Percentiles rank a stretch among this genome's conserved stretches.
phyloP scores from a whole-genome alignment of 2,797 vertebrate genomes.

The Linurgus olivaceus region DNA sequence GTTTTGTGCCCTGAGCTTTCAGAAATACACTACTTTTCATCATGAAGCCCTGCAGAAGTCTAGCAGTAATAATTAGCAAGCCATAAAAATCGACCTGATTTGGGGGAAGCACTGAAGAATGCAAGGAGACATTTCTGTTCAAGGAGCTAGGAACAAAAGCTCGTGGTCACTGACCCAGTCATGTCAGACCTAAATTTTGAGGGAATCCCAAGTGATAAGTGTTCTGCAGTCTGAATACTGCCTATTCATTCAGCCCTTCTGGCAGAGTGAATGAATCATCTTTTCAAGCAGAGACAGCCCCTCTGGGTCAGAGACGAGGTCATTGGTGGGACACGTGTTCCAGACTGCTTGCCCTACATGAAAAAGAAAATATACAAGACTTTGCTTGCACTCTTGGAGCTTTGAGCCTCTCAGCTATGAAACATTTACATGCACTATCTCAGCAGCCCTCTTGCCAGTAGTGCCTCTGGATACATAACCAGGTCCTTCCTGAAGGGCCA shows the following conservation, averaged over 20 bases:
- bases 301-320: conserved; percentile 47
- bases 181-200: conserved; percentile 61
- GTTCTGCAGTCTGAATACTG: conserved; percentile 31
- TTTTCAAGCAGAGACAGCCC: conserved; percentile 49
- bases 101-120: conserved; percentile 45
- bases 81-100: conserved; percentile 68
- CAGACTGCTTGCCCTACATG: conserved; percentile 21
- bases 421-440: background rate
- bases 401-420: conserved; percentile 4
- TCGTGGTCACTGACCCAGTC: conserved; percentile 59
- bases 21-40: conserved; percentile 1
- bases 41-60: conserved; percentile 41
- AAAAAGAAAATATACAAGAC: conserved; percentile 7
- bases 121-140: conserved; percentile 52
- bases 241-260: conserved; percentile 59
- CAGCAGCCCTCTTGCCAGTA: background rate
- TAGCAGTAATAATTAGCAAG: conserved; percentile 60
- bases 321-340: conserved; percentile 10
- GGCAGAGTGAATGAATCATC: conserved; percentile 51
- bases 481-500: background rate
- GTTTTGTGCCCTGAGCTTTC: conserved; percentile 52
- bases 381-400: background rate
- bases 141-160: conserved; percentile 40
- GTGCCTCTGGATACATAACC: background rate
- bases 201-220: conserved; percentile 63